Percentiles rank a stretch among this genome's conserved stretches.
Evolutionary conservation across 2,888 invertebrate species (phyloP).

Genomic region (Epistrophe eligans): DNA sequence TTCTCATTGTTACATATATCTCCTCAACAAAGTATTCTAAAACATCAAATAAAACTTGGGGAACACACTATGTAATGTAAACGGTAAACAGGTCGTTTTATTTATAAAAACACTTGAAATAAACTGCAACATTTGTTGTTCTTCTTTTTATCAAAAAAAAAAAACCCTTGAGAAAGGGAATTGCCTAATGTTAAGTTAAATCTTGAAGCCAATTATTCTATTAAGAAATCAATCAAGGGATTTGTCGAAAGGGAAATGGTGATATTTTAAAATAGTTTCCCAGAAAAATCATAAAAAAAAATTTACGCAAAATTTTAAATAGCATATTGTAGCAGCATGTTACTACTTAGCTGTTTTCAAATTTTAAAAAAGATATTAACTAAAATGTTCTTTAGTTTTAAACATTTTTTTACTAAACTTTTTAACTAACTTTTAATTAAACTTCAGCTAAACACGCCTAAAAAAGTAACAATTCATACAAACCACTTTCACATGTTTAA

Average conservation of each 20-base stretch:
- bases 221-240: constrained; percentile 26
- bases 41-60: constrained; percentile 2
- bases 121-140: constrained; percentile 28
- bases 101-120: constrained; percentile 1
- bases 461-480: too few relatives aligned
- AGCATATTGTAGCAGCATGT: too few relatives aligned
- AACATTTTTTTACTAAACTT: too few relatives aligned
- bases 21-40: constrained; percentile 13
- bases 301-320: too few relatives aligned
- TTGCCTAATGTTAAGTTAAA: constrained; percentile 32
- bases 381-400: too few relatives aligned
- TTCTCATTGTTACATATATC: constrained; percentile 49
- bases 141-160: not conserved
- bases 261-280: not conserved
- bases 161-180: constrained; percentile 18
- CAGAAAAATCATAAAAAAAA: too few relatives aligned
- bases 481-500: too few relatives aligned
- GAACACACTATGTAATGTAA: constrained; percentile 7
- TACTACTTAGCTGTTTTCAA: too few relatives aligned
- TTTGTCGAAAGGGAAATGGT: not conserved
- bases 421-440: too few relatives aligned
- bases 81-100: constrained; percentile 40
- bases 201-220: constrained; percentile 59
- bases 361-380: too few relatives aligned
- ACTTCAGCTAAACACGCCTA: too few relatives aligned